These are phyloP conservation scores for Chymomyza caudatula DNA, from an alignment of 2,888 invertebrate species.

Conservation along the genomic window DNA sequence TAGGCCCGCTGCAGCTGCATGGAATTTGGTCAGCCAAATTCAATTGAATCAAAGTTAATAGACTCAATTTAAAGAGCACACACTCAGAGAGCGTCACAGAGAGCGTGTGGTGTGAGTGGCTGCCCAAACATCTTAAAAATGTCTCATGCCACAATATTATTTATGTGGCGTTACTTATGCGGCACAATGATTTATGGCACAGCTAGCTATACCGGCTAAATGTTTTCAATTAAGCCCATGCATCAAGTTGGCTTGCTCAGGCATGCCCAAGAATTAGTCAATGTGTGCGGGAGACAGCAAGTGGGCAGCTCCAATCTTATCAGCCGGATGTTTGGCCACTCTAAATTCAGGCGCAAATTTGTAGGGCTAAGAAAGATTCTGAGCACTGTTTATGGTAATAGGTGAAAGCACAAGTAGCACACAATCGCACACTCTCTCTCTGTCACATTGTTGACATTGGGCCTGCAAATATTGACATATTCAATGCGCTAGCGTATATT, in stretches of 20 bases:
- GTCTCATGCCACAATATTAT: constrained; percentile 46
- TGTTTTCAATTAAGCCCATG: constrained; percentile 61
- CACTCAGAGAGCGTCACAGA: constrained; percentile 19
- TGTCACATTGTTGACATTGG: background rate
- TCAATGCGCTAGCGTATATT: background rate
- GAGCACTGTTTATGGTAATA: too few relatives aligned
- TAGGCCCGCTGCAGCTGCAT: background rate
- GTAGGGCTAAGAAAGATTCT: too few relatives aligned
- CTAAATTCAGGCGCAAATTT: background rate
- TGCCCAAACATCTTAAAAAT: constrained; percentile 6
- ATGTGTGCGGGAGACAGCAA: too few relatives aligned
- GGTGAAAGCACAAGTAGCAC: too few relatives aligned
- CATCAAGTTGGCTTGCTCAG: constrained; percentile 1
- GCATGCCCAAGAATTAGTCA: constrained; percentile 29
- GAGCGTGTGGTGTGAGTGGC: constrained; percentile 2
- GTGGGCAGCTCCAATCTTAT: background rate
- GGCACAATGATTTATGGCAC: constrained; percentile 58
- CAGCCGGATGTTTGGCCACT: background rate
- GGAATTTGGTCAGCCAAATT: background rate
- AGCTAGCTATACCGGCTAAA: constrained; percentile 48
- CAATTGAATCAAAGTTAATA: constrained; percentile 26
- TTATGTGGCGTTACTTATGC: constrained; percentile 72
- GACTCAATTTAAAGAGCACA: background rate
- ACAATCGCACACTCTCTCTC: too few relatives aligned
- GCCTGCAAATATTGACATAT: background rate